Conservation (phyloP, 2,888 invertebrate genomes). For the Pemphredon lugubris region DNA sequence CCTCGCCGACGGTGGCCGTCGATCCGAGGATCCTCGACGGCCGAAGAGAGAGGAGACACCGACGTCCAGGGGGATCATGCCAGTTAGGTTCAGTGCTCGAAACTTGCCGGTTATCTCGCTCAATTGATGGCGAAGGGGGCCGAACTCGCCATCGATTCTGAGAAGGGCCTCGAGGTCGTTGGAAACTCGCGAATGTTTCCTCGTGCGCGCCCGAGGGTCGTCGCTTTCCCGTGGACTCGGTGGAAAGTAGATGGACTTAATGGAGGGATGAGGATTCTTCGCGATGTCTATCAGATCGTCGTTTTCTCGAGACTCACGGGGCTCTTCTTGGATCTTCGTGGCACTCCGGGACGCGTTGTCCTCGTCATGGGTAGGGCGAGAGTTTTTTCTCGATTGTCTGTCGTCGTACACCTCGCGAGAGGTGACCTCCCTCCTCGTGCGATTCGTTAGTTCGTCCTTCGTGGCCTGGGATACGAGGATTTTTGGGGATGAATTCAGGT, state of each 20-base stretch:
- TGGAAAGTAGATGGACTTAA: constrained; percentile 65
- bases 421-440: not conserved
- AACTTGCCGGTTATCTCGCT: constrained; percentile 63
- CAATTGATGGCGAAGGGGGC: constrained; percentile 62
- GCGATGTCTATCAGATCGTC: constrained; percentile 62
- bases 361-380: not conserved
- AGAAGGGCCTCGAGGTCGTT: constrained; percentile 56
- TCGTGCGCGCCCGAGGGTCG: not conserved
- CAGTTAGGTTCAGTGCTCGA: constrained; percentile 57
- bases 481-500: no score
- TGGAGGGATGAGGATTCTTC: constrained; percentile 61
- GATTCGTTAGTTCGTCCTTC: no score
- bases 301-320: not conserved
- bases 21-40: not conserved
- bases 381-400: no score
- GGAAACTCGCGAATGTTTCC: constrained; percentile 28
- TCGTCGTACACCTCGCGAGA: not conserved
- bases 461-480: no score
- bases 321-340: not conserved
- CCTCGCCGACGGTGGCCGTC: not conserved
- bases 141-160: constrained; percentile 66
- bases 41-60: not conserved
- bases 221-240: constrained; percentile 43
- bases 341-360: not conserved
- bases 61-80: no score